phyloP scores from a whole-genome alignment of 2,113 vertebrate genomes.

The Istiophorus platypterus region DNA sequence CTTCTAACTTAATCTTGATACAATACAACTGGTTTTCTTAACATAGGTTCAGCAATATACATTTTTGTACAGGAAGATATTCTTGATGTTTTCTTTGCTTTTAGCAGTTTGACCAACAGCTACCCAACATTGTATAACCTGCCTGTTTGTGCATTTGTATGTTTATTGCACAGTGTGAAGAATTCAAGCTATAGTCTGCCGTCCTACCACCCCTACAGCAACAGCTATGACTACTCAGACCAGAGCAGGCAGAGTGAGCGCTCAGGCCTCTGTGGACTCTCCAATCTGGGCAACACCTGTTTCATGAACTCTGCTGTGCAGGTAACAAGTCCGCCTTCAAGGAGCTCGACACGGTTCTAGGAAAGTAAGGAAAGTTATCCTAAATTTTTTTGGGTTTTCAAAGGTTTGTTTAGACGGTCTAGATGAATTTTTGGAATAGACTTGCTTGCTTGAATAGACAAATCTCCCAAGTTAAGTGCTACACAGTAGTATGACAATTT shows the following conservation, averaged over 20 bases:
- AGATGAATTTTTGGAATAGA: neutral
- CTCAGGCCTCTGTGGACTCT: slow-evolving; percentile 95
- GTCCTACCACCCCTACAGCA: slow-evolving; percentile 94
- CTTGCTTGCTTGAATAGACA: neutral
- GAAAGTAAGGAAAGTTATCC: neutral
- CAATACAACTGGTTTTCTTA: neutral
- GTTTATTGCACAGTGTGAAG: slow-evolving; percentile 91
- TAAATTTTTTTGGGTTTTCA: neutral
- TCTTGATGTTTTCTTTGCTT: neutral
- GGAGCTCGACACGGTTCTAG: slow-evolving; percentile 2
- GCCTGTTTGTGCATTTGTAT: slow-evolving; percentile 47
- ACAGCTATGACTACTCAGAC: slow-evolving; percentile 96
- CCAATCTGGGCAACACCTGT: slow-evolving; percentile 99
- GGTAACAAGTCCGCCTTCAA: slow-evolving; percentile 81
- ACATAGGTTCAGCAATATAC: neutral
- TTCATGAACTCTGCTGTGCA: slow-evolving; percentile 99
- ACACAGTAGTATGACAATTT: neutral
- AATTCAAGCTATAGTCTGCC: slow-evolving; percentile 97
- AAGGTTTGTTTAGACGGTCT: neutral
- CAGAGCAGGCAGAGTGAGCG: slow-evolving; percentile 94
- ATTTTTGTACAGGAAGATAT: neutral
- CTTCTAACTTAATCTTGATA: neutral
- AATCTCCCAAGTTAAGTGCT: neutral
- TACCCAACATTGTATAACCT: slow-evolving; percentile 2
- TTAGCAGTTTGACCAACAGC: neutral